Evolutionary conservation across 1,140 invertebrate species (phyloP), one percentile per base, ranked within the genome.

Genomic region (Hormaphis cornu): DNA sequence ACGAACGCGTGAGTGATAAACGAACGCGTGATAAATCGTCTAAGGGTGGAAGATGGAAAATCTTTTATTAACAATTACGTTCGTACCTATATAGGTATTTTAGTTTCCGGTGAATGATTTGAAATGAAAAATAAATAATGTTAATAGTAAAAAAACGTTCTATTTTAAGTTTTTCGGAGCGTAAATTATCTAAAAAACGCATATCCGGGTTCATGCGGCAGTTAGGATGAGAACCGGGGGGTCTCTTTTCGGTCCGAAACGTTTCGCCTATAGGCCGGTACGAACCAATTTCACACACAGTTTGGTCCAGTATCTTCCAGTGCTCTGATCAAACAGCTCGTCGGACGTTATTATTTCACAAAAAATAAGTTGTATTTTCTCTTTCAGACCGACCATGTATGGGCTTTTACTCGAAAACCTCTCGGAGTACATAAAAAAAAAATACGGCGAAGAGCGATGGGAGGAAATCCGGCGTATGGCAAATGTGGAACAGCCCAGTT

Each of bases 401-500:
- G 95, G 95, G 26, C 81, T 97, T 73, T 84, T 97, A 33, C 78
- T 97, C 72, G 93, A 97, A 79, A 94, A 95, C 75, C 85, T 97
- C 78, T 86, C 89, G 70, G 90, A 93, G 76, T 96, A 90, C 80
- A 89, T 97, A 72, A 87, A 89, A 69, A 83, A 87, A 73, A 86
- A 86, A 3, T 97, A 95, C 79, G 95, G 95, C 0, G 92, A 96
- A 76, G 90, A 95, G 35, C 85, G 86, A 76, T 97, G 93, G 94
- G 89, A 90, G 75, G 87, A 89, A 78, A 92, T 90, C 37, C 79
- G 93, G 70, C 79, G 87, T 63, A 83, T 87, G 73, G 91, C 91
- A 0, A 84, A 85, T 7, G 87, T 97, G 1, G 87, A 93, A 72
- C 85, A 92, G 72, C 86, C 89, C 2, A 88, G 88, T 52, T 97